Base-by-base conservation (phyloP, 2,797 vertebrate species). In the Liparis tanakae region DNA sequence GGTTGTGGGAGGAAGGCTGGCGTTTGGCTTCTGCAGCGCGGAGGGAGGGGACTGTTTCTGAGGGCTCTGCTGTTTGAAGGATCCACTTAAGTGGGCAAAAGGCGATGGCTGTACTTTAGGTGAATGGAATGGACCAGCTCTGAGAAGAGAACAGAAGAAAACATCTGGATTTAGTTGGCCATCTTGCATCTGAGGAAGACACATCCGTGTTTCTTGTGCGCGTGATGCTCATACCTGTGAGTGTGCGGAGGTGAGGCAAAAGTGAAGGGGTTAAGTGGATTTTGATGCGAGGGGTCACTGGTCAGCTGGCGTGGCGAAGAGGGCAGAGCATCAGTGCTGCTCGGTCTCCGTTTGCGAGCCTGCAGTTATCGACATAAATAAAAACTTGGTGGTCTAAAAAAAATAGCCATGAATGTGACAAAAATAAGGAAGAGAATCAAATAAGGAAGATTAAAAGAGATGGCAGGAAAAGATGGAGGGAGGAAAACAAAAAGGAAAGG, bases 301-400 rank as follows among this genome's bases (percentile, higher is more conserved):
- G 88, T 87, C 79, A 90, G 91, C 85, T 94, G 93, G 92, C 82
- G 91, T 85, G 92, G 92, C 84, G 83, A 92, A 78, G 82, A 91
- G 81, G 91, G 76, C 54, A 76, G 88, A 92, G 77, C 89, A 89
- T 97, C 96, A 97, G 82, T 97, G 95, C 92, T 71, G 92, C 91
- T 96, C 94, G 67, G 95, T 94, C 92, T 96, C 96, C 85, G 91
- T 70, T 83, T 94, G 94, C 72, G 94, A 95, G 94, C 97, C 97
- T 99, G 97, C 93, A 98, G 96, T 97, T 96, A 98, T 97, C 81
- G 97, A 99, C 96, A 98, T 95, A 98, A 99, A 99, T 96, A 98
- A 98, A 97, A 97, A 97, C 96, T 97, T 96, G 96, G 96, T 96
- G 95, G 96, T 97, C 96, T 96, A 96, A 97, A 94, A 90, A 94